Evolutionary conservation across 2,888 invertebrate species (phyloP).

Genomic region (Chymomyza procnemis): DNA sequence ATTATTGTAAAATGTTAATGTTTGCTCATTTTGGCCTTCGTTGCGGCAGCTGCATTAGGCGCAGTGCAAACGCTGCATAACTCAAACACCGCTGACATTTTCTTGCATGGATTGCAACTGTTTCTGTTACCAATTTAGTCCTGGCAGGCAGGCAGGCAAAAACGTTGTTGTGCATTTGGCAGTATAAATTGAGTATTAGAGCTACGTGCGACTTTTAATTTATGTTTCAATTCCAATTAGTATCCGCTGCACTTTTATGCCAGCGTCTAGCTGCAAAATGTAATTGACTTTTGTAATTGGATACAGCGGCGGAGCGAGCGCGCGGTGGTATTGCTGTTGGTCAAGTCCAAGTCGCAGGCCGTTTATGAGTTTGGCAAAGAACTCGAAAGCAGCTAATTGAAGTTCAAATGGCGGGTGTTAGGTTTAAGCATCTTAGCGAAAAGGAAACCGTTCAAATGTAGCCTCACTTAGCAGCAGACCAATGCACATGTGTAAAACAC

Average conservation of each 20-base stretch:
- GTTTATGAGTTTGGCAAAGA: background rate
- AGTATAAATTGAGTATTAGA: background rate
- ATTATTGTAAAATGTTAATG: too few species aligned
- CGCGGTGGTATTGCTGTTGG: background rate
- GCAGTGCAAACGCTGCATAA: background rate
- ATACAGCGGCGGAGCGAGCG: conserved; percentile 31
- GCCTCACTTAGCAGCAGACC: conserved; percentile 27
- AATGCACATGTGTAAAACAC: background rate
- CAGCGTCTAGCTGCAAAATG: conserved; percentile 38
- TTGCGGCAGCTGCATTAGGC: background rate
- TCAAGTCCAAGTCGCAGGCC: background rate
- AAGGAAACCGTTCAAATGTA: conserved; percentile 63
- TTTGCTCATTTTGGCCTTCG: too few species aligned
- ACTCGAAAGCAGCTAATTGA: conserved; percentile 53
- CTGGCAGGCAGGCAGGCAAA: background rate
- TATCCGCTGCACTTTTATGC: conserved; percentile 64
- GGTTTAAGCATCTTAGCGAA: conserved; percentile 28
- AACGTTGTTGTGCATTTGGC: background rate
- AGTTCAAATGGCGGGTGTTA: conserved; percentile 59
- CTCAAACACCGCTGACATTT: background rate
- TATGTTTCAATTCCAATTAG: conserved; percentile 79
- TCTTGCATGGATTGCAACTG: background rate
- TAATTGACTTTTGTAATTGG: conserved; percentile 73
- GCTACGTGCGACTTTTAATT: conserved; percentile 76
- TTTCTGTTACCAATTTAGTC: background rate